phyloP scores from a whole-genome alignment of 1,140 invertebrate species.

The Drosophila biarmipes region DNA sequence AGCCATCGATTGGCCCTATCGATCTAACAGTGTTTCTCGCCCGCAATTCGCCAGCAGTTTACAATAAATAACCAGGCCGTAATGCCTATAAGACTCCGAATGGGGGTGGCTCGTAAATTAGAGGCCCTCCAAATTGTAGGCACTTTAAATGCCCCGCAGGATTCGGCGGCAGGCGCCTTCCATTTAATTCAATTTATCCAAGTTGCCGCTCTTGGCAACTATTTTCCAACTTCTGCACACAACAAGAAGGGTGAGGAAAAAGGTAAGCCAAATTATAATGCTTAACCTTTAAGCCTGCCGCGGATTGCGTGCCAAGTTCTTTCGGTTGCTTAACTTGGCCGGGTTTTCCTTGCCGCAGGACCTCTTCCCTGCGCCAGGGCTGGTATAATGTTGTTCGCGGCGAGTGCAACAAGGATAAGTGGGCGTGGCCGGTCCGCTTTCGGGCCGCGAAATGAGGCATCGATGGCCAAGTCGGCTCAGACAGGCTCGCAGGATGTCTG shows the following conservation, averaged over 20 bases:
- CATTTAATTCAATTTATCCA: conserved; percentile 77
- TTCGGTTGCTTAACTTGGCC: conserved; percentile 62
- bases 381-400: conserved; percentile 70
- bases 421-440: conserved; percentile 29
- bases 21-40: conserved; percentile 69
- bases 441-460: conserved; percentile 4
- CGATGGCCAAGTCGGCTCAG: conserved; percentile 7
- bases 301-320: conserved; percentile 78
- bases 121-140: conserved; percentile 21
- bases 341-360: conserved; percentile 34
- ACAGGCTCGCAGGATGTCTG: conserved; percentile 25
- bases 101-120: conserved; percentile 56
- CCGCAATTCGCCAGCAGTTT: conserved; percentile 55
- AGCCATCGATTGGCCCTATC: conserved; percentile 60
- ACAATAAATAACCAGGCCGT: conserved; percentile 71
- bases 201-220: conserved; percentile 54
- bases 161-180: conserved; percentile 24
- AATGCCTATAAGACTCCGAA: conserved; percentile 8
- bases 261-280: conserved; percentile 80
- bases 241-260: conserved; percentile 19
- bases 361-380: conserved; percentile 36
- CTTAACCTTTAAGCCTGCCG: conserved; percentile 77
- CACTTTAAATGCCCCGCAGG: conserved; percentile 41
- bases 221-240: conserved; percentile 64
- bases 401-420: conserved; percentile 37